A percentile compares a stretch with the other conserved stretches of the same genome.
Conservation (phyloP, 1,140 invertebrate genomes). For the Zaprionus capensis region DNA sequence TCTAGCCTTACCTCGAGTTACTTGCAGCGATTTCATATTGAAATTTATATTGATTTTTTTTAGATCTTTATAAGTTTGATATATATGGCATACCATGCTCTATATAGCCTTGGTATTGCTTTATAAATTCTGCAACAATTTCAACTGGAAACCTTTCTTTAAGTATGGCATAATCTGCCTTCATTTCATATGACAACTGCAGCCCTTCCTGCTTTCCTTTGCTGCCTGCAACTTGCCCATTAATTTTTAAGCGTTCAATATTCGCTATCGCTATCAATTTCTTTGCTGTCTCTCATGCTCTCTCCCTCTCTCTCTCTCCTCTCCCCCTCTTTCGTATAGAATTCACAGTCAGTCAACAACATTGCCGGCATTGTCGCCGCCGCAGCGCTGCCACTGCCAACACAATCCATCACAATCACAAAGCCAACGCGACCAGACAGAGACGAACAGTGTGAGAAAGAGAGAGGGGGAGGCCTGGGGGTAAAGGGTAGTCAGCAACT, state of each 20-base stretch:
- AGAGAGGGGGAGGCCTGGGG: background rate
- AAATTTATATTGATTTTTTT: slow-evolving; percentile 1
- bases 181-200: background rate
- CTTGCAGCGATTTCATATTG: background rate
- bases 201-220: slow-evolving; percentile 1
- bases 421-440: slow-evolving; percentile 63
- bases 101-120: too few relatives aligned
- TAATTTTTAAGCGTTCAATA: slow-evolving; percentile 13
- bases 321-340: slow-evolving; percentile 19
- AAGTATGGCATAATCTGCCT: background rate
- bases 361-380: slow-evolving; percentile 45
- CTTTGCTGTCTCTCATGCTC: slow-evolving; percentile 5
- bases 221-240: background rate
- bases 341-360: slow-evolving; percentile 45
- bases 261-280: slow-evolving; percentile 11
- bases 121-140: too few relatives aligned
- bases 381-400: slow-evolving; percentile 51
- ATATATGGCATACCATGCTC: too few relatives aligned
- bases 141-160: background rate
- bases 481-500: slow-evolving; percentile 14
- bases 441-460: slow-evolving; percentile 10
- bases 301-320: background rate
- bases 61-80: background rate
- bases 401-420: slow-evolving; percentile 74
- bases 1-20: background rate